Conservation (phyloP, 2,888 invertebrate species). For the Clepsis dumicolana region DNA sequence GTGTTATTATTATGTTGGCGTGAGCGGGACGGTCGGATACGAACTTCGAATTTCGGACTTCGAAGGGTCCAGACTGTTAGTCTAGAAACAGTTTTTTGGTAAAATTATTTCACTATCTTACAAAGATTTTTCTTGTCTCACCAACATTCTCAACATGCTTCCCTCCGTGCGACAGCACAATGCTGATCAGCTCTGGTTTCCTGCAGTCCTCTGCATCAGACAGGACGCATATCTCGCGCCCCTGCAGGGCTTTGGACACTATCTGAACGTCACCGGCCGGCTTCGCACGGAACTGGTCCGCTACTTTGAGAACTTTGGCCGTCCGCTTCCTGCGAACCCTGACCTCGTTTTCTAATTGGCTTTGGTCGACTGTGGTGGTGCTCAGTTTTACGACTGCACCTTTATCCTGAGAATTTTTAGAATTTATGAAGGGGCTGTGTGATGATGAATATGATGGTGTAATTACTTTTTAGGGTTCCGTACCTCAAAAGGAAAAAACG, state of each 20-base stretch:
- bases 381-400: conserved; percentile 68
- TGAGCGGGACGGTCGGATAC: no score
- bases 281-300: conserved; percentile 62
- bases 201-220: conserved; percentile 70
- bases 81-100: no score
- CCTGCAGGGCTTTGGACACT: conserved; percentile 66
- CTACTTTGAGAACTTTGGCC: conserved; percentile 60
- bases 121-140: conserved; percentile 51
- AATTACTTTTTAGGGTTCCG: no score
- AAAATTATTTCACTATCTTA: no score
- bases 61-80: no score
- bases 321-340: conserved; percentile 61
- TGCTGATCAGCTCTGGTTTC: conserved; percentile 61
- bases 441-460: no score
- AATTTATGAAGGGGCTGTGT: not conserved
- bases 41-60: no score
- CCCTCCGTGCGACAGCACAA: conserved; percentile 72
- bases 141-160: conserved; percentile 69
- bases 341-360: conserved; percentile 53
- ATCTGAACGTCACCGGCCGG: conserved; percentile 43
- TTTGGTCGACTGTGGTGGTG: conserved; percentile 62
- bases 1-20: no score
- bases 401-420: conserved; percentile 55
- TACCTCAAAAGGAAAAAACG: no score
- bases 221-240: conserved; percentile 67